Evolutionary conservation across 2,797 vertebrate genomes (phyloP).

Genomic region (Rhadinocentrus ornatus): DNA sequence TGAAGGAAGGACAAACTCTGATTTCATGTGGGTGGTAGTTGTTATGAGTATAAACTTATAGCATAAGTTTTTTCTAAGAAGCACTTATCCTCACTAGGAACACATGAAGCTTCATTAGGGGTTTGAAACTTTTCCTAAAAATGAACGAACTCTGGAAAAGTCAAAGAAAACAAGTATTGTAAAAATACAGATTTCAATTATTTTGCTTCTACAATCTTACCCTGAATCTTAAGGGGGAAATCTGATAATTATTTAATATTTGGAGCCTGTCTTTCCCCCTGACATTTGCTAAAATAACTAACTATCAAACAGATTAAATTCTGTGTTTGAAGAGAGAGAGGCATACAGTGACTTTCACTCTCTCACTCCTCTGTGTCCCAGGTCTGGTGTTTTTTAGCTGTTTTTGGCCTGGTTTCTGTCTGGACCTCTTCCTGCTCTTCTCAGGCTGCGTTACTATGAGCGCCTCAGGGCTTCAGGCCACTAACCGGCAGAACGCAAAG

Average conservation of each 20-base stretch:
- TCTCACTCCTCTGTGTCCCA: neutral
- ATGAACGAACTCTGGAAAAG: no score
- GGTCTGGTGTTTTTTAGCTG: constrained; percentile 30
- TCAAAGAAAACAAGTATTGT: neutral
- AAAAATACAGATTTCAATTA: neutral
- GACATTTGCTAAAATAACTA: neutral
- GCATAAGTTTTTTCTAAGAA: constrained; percentile 4
- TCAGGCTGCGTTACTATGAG: constrained; percentile 77
- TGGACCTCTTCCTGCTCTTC: constrained; percentile 28
- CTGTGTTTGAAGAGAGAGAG: neutral
- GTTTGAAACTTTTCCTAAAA: neutral
- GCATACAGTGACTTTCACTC: neutral
- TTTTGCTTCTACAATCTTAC: neutral
- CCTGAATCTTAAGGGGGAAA: neutral
- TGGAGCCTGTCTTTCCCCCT: no score
- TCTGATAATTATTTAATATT: neutral
- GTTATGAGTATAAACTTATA: no score
- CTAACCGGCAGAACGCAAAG: constrained; percentile 71
- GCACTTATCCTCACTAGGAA: constrained; percentile 1
- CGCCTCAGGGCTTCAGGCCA: constrained; percentile 73
- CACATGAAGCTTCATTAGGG: neutral
- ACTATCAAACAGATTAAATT: neutral
- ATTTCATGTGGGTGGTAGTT: no score
- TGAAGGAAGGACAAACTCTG: no score
- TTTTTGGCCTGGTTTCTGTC: constrained; percentile 12